phyloP scores from a whole-genome alignment of 2,113 vertebrate species.

The Thomomys bottae region DNA sequence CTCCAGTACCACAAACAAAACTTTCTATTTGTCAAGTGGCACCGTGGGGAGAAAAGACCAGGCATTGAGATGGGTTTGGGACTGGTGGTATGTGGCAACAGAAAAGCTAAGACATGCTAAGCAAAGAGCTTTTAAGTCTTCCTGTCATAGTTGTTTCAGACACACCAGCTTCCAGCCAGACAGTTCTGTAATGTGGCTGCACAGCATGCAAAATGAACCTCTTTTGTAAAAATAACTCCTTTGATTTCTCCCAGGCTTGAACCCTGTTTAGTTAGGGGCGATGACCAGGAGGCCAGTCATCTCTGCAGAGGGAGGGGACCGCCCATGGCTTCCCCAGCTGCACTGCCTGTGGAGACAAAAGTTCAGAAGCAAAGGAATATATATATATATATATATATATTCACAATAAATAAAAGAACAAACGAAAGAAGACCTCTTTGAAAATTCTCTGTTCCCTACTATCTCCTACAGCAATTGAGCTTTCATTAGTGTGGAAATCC shows the following conservation, averaged over 20 bases:
- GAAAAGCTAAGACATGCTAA: neutral
- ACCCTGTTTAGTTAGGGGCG: conserved; percentile 52
- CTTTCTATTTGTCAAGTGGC: neutral
- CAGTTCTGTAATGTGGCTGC: conserved; percentile 30
- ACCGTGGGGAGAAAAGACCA: neutral
- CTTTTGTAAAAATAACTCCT: conserved; percentile 71
- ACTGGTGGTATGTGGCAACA: neutral
- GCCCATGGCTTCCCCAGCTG: conserved; percentile 56
- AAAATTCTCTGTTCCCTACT: conserved; percentile 56
- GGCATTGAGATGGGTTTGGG: too few relatives aligned
- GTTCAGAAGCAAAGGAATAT: conserved; percentile 58
- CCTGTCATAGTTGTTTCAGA: conserved; percentile 34
- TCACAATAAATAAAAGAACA: conserved; percentile 42
- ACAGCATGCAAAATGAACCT: conserved; percentile 54
- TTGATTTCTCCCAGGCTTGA: conserved; percentile 64
- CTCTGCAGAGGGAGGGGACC: neutral
- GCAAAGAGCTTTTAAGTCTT: neutral
- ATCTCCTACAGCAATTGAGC: conserved; percentile 41
- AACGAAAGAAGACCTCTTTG: conserved; percentile 66
- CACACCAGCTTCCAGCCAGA: conserved; percentile 6
- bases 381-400: neutral
- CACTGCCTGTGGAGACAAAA: conserved; percentile 47
- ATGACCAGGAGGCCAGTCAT: conserved; percentile 47
- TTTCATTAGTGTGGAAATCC: conserved; percentile 48
- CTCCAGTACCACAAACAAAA: neutral